Evolutionary conservation across 2,113 vertebrate genomes (phyloP).

Genomic region (Halichoeres trimaculatus): DNA sequence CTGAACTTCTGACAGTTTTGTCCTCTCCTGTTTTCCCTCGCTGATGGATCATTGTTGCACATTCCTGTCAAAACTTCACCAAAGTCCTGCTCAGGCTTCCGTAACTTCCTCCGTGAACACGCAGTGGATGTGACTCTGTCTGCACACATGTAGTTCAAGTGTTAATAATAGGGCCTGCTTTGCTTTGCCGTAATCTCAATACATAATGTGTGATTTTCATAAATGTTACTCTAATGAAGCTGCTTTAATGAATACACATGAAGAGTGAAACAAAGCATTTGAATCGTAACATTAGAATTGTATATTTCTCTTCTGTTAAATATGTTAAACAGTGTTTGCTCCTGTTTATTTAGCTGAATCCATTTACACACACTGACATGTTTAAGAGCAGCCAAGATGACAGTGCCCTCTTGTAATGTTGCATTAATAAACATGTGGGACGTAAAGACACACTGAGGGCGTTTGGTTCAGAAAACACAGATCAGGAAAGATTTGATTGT

Average conservation of each 20-base stretch:
- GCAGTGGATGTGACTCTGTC: conserved; percentile 85
- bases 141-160: conserved; percentile 90
- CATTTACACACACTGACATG: conserved; percentile 84
- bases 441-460: conserved; percentile 77
- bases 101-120: conserved; percentile 89
- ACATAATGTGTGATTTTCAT: conserved; percentile 88
- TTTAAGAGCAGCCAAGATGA: conserved; percentile 75
- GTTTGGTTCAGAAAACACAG: conserved; percentile 32
- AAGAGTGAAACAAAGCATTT: conserved; percentile 84
- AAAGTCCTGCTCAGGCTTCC: conserved; percentile 79
- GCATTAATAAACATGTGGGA: conserved; percentile 94
- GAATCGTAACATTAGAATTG: conserved; percentile 91
- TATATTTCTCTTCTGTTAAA: conserved; percentile 89
- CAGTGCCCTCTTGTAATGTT: conserved; percentile 88
- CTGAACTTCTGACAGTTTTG: background rate
- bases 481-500: conserved; percentile 25
- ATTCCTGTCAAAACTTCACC: conserved; percentile 6
- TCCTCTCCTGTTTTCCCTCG: background rate
- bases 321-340: conserved; percentile 91
- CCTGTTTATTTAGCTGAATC: conserved; percentile 89
- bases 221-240: conserved; percentile 92
- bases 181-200: conserved; percentile 81
- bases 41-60: background rate
- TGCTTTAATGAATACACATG: conserved; percentile 90
- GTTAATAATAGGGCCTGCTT: conserved; percentile 89